Base-by-base conservation (phyloP, 2,888 invertebrate species). In the Melinaea menophilus region DNA sequence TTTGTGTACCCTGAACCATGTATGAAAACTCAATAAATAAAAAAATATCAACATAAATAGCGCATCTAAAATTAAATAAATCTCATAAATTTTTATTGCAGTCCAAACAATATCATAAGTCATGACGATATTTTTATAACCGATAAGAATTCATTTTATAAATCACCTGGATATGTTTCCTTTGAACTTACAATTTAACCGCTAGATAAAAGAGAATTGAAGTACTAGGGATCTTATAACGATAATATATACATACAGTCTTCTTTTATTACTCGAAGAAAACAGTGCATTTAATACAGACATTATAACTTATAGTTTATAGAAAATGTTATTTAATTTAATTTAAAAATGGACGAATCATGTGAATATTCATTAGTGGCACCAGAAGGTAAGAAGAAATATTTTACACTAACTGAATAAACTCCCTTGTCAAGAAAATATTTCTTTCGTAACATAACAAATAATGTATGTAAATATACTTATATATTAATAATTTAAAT, bases 251-350 rank as follows among this genome's bases (percentile, higher is more conserved):
- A 45, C 7, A 56, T 41, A n/a, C 54, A 62, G 62, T 62, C 54
- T 46, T 57, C 45, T 58, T 54, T 58, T 55, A 62, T 58, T 57
- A 54, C 54, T 58, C 57, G 35, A 45, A 54, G 57, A 57, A 57
- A 62, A 54, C 33, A 58, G 62, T 58, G 54, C 57, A 54, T 54
- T 47, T 51, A 7, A 51, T 51, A 48, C 7, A 51, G 31, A 51
- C 22, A 31, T 2, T 5, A 31, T 9, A 31, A 51, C 3, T 3
- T 7, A 11, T 51, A 41, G 7, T 41, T 41, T 5, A 31, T 31
- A 9, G 9, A 11, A 51, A 31, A 51, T 31, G 22, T 9, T 2
- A 51, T 31, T n/a, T 31, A 51, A 31, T 3, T 51, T 51, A 51
- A 31, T 51, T 22, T 9, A 51, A 31, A 48, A 31, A 51, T 51